phyloP scores from a whole-genome alignment of 2,113 vertebrate species.

The Verasper variegatus region DNA sequence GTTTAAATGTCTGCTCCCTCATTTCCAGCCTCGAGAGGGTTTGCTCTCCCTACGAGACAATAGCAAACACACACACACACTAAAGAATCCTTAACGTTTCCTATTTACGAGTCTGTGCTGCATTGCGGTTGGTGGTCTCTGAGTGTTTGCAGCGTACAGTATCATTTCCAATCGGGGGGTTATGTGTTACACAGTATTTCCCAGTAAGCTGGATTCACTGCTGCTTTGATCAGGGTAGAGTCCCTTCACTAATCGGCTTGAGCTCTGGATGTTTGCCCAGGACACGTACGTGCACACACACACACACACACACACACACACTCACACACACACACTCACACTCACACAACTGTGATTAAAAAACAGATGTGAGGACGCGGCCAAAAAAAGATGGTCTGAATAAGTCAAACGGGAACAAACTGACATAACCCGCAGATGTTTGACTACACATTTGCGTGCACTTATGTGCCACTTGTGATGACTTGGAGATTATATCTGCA shows the following conservation, averaged over 20 bases:
- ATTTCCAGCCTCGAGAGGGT: conserved; percentile 11
- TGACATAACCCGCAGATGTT: conserved; percentile 43
- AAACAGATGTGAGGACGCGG: conserved; percentile 61
- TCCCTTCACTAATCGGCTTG: conserved; percentile 72
- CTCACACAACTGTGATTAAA: conserved; percentile 71
- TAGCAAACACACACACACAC: conserved; percentile 1
- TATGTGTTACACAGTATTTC: conserved; percentile 54
- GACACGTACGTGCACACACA: conserved; percentile 48
- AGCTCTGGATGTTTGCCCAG: conserved; percentile 73
- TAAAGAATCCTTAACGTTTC: not conserved
- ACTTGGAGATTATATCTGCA: conserved; percentile 10
- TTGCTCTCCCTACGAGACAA: not conserved
- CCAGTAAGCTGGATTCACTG: conserved; percentile 69
- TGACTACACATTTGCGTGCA: conserved; percentile 12
- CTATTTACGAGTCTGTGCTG: conserved; percentile 15
- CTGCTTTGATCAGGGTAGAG: conserved; percentile 74
- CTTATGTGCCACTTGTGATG: conserved; percentile 13
- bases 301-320: conserved; percentile 40
- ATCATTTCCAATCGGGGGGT: conserved; percentile 49
- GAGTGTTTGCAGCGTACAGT: conserved; percentile 45
- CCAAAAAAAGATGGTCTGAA: conserved; percentile 59
- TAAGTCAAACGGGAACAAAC: conserved; percentile 45
- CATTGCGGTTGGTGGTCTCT: conserved; percentile 19
- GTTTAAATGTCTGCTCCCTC: conserved; percentile 29
- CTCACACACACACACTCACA: conserved; percentile 38